Evolutionary conservation across 1,140 invertebrate species (phyloP).

Genomic region (Cotesia typhae): DNA sequence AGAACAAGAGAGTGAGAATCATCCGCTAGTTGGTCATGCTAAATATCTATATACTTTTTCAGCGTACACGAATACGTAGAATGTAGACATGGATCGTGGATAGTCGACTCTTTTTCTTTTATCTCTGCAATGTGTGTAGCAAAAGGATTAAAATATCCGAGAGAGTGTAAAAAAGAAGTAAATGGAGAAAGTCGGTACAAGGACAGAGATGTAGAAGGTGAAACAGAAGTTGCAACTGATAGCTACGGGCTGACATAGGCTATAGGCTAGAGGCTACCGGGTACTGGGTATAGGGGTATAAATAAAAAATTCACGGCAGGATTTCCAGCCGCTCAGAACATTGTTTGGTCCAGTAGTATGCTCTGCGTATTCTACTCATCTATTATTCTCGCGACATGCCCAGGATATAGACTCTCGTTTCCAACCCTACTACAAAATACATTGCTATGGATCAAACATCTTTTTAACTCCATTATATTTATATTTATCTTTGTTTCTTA

Average conservation of each 20-base stretch:
- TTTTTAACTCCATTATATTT: neutral
- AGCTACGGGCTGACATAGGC: conserved; percentile 38
- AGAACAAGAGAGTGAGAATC: too few relatives aligned
- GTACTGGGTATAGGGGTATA: neutral
- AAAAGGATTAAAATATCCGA: too few relatives aligned
- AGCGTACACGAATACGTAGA: too few relatives aligned
- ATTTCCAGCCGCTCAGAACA: conserved; percentile 29
- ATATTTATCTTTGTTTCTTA: neutral
- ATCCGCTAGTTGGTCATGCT: too few relatives aligned
- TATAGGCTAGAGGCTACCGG: neutral
- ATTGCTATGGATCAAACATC: conserved; percentile 12
- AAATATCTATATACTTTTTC: too few relatives aligned
- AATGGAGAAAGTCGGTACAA: too few relatives aligned
- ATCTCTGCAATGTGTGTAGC: too few relatives aligned
- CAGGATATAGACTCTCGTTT: conserved; percentile 5
- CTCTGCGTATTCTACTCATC: conserved; percentile 25
- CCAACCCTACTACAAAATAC: conserved; percentile 9
- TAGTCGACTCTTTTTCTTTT: too few relatives aligned
- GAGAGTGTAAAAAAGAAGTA: too few relatives aligned
- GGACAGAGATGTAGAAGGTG: too few relatives aligned
- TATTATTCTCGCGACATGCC: conserved; percentile 39
- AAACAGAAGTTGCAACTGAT: conserved; percentile 22
- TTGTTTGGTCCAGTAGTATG: conserved; percentile 25
- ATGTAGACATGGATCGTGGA: too few relatives aligned
- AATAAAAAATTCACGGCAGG: conserved; percentile 32